phyloP scores from a whole-genome alignment of 2,113 vertebrate genomes.

The Phoenicopterus ruber region DNA sequence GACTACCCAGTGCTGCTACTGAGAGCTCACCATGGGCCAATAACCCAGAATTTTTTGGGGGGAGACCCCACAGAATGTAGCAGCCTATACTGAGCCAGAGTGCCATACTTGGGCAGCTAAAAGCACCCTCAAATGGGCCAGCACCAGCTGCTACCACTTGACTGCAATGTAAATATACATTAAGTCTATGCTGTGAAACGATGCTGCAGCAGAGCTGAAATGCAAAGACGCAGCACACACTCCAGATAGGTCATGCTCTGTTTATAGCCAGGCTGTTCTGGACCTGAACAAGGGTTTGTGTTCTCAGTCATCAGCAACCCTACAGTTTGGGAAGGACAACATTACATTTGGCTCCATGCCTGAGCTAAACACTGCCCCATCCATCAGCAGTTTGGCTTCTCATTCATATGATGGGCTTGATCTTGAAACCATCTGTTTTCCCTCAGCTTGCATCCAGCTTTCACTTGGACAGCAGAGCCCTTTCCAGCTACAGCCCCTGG shows the following conservation, averaged over 20 bases:
- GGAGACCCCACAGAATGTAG: too few relatives aligned
- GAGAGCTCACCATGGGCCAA: background rate
- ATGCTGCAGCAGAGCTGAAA: background rate
- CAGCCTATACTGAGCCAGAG: fast-evolving
- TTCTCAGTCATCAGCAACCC: background rate
- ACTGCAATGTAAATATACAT: fast-evolving
- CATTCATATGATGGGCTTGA: background rate
- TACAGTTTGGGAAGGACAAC: background rate
- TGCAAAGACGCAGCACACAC: fast-evolving
- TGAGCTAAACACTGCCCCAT: background rate
- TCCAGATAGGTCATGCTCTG: background rate
- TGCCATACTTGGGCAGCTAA: background rate
- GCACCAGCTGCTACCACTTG: background rate
- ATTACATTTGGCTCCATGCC: background rate
- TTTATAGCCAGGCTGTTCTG: background rate
- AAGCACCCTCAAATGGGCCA: background rate
- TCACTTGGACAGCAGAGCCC: background rate
- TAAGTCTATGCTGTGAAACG: fast-evolving
- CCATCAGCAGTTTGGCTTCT: slow-evolving; percentile 40
- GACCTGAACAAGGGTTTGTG: background rate
- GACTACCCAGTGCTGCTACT: background rate
- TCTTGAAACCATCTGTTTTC: slow-evolving; percentile 54
- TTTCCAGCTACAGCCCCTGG: background rate
- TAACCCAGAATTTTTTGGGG: fast-evolving
- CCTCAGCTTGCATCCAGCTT: slow-evolving; percentile 37